Evolutionary conservation across 2,888 invertebrate species (phyloP), one percentile per base, ranked within the genome.

Genomic region (Matsumyia berberina): DNA sequence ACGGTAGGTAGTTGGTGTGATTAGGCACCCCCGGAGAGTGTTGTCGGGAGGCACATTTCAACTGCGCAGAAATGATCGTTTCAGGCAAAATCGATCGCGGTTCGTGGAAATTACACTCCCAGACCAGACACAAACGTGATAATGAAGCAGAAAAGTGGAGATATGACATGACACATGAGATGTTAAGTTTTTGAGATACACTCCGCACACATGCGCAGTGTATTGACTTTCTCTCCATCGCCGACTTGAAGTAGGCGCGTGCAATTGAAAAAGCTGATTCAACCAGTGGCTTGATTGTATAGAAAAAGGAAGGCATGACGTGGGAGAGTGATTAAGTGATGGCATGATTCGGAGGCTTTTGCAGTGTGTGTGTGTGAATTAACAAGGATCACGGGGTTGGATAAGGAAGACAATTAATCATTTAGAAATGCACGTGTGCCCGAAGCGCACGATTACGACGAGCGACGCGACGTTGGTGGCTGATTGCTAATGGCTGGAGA

Each of bases 351-450:
- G 44, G 44, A 53, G 53, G 55, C 17, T 35, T 29, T 39, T 64
- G 33, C 29, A 64, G 37, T 37, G 39, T 44, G 51, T 15, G 1
- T 24, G 24, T 24, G 64, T 51, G 58, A 55, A 29, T 70, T 42
- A 35, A 70, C 58, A 83, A 83, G 83, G 83, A 78, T 83, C 67
- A 73, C 15, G 55, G 60, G 67, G 1, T 83, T 78, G 42, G 73
- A 73, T 73, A 83, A 83, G 73, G 62, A 53, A 73, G 55, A 44
- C 55, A 67, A 78, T 83, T 78, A 73, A 78, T 83, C 83, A 73
- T 69, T 73, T 42, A 57, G 31, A 78, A 78, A 78, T 78, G 57
- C 73, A 78, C 55, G 73, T 73, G 62, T 62, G 67, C 78, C 62
- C 42, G 55, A 57, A 73, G 83, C 67, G 3, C 17, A 49, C 46